Percentiles rank a stretch among this genome's conserved stretches.
These are phyloP conservation scores for Porites australiensis DNA, from an alignment of 64 coral and sea anemone genomes.

Conservation along the genomic window DNA sequence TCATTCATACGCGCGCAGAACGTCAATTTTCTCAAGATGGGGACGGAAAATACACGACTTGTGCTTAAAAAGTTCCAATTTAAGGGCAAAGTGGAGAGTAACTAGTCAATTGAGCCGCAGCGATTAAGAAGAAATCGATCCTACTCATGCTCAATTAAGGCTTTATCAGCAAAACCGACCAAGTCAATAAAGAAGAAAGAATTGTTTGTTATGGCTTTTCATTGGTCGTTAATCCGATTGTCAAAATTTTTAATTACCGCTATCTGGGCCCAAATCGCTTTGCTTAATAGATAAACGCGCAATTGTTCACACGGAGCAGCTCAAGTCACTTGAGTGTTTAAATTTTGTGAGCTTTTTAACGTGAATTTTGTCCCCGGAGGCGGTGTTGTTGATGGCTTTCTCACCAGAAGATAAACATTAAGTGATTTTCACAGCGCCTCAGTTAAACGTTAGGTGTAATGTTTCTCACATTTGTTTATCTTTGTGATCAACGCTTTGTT, in stretches of 20 bases:
- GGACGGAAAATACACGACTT: not conserved
- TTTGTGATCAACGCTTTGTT: conserved; percentile 62
- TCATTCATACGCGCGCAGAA: not conserved
- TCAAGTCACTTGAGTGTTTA: conserved; percentile 36
- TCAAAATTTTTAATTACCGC: conserved; percentile 81
- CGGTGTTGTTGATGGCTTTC: conserved; percentile 35
- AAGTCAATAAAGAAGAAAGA: conserved; percentile 79
- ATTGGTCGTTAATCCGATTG: conserved; percentile 87
- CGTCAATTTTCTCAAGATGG: not conserved
- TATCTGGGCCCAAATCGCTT: conserved; percentile 74
- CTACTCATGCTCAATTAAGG: conserved; percentile 11
- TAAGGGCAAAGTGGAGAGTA: not conserved
- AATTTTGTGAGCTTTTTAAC: not conserved
- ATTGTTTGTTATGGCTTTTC: conserved; percentile 67
- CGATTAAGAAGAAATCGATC: conserved; percentile 60
- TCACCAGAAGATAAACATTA: conserved; percentile 54
- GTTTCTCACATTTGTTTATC: conserved; percentile 76
- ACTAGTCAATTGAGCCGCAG: not conserved
- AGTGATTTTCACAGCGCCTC: conserved; percentile 56
- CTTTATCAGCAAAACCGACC: conserved; percentile 61
- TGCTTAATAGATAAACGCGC: conserved; percentile 69
- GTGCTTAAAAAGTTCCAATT: not conserved
- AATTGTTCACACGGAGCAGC: conserved; percentile 68
- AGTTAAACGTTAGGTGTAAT: conserved; percentile 14
- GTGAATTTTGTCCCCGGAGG: conserved; percentile 8